Conservation (phyloP, 2,888 invertebrate genomes). For the Axea sp. region DNA sequence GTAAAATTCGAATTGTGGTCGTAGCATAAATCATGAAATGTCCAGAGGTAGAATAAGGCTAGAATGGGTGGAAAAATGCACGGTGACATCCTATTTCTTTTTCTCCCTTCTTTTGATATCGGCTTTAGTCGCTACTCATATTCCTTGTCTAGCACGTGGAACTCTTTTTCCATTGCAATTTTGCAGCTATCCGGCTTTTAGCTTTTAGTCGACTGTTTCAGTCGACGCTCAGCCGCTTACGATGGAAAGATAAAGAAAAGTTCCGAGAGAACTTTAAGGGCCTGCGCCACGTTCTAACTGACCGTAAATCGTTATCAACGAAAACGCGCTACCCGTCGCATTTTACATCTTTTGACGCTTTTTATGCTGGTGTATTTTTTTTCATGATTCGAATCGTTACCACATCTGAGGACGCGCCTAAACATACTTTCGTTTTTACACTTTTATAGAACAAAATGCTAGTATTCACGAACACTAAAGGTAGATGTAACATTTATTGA, state of each 20-base stretch:
- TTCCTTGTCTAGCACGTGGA: constrained; percentile 43
- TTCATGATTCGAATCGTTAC: neutral
- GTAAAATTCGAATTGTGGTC: constrained; percentile 40
- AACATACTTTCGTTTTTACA: constrained; percentile 29
- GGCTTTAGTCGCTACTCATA: constrained; percentile 55
- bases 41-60: neutral
- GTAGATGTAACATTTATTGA: constrained; percentile 40
- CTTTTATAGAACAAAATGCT: constrained; percentile 25
- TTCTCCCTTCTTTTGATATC: constrained; percentile 58
- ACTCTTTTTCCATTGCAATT: constrained; percentile 51
- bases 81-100: constrained; percentile 61
- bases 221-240: constrained; percentile 57
- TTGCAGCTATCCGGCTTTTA: constrained; percentile 61
- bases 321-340: constrained; percentile 54
- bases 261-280: constrained; percentile 58
- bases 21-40: constrained; percentile 47
- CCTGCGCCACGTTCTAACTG: constrained; percentile 56
- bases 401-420: constrained; percentile 28
- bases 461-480: constrained; percentile 29
- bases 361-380: constrained; percentile 42
- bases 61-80: constrained; percentile 44
- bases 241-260: constrained; percentile 64
- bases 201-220: constrained; percentile 61
- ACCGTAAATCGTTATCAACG: constrained; percentile 64
- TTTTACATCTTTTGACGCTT: constrained; percentile 55